Conservation (phyloP, 2,797 vertebrate species). For the Anniella stebbinsi region DNA sequence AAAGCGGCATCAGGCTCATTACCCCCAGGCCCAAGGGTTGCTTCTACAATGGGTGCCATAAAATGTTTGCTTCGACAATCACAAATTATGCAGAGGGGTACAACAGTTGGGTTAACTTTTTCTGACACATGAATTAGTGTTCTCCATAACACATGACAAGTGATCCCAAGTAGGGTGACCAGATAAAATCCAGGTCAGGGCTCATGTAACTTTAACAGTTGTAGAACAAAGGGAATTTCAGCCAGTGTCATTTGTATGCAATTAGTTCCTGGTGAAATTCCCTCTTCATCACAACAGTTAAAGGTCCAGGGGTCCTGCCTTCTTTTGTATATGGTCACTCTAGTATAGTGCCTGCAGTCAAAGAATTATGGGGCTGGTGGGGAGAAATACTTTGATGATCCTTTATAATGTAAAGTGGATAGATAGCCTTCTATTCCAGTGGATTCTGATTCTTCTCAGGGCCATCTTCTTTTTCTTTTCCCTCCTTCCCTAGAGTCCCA, state of each 20-base stretch:
- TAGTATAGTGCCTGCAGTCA: too few relatives aligned
- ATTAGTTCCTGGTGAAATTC: too few relatives aligned
- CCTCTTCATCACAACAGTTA: too few relatives aligned
- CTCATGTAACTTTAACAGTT: too few relatives aligned
- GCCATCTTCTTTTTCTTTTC: neutral
- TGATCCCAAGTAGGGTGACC: constrained; percentile 17
- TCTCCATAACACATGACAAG: neutral
- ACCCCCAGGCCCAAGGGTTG: neutral
- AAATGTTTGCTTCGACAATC: neutral
- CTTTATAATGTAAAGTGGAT: neutral
- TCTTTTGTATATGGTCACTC: too few relatives aligned
- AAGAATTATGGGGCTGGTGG: neutral
- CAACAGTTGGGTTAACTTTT: constrained; percentile 13
- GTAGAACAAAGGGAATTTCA: too few relatives aligned
- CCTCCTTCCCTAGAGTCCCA: neutral
- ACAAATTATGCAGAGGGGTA: neutral
- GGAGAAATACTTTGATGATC: neutral
- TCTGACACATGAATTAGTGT: constrained; percentile 17
- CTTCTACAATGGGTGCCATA: neutral
- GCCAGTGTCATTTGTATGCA: too few relatives aligned
- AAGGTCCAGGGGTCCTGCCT: too few relatives aligned
- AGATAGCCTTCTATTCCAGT: neutral
- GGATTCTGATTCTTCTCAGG: neutral
- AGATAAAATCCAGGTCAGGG: too few relatives aligned
- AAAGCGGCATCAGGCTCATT: neutral